Conservation (phyloP, 1,140 invertebrate genomes). For the Drosophila oshimai region DNA sequence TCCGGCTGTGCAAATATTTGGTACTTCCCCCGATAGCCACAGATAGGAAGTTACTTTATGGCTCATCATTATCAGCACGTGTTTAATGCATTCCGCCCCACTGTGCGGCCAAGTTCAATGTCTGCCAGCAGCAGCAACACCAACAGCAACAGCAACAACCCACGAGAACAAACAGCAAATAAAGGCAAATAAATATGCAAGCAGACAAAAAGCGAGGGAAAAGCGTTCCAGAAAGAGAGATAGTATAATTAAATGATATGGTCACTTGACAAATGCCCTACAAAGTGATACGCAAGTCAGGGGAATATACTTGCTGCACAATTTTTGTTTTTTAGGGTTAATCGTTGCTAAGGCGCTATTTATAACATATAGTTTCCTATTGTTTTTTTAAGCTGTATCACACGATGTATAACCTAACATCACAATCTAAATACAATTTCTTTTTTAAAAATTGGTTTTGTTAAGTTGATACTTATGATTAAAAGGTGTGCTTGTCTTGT, state of each 20-base stretch:
- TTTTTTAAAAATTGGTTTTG: no score
- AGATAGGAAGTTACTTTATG: conserved; percentile 34
- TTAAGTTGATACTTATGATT: no score
- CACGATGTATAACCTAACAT: no score
- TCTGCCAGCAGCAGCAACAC: conserved; percentile 36
- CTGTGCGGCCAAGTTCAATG: conserved; percentile 75
- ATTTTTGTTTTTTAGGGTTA: neutral
- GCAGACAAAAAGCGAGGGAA: conserved; percentile 4
- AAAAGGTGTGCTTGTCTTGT: no score
- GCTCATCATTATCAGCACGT: neutral
- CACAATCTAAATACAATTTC: no score
- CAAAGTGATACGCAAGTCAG: neutral
- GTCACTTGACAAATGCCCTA: neutral
- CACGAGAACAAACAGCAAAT: neutral
- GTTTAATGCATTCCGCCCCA: conserved; percentile 34
- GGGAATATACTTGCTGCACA: neutral
- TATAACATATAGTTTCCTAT: no score
- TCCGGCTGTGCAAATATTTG: conserved; percentile 55
- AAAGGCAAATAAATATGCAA: neutral
- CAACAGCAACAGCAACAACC: conserved; percentile 10
- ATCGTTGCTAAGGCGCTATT: no score
- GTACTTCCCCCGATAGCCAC: conserved; percentile 17
- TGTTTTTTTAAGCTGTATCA: no score
- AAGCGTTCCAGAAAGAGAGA: conserved; percentile 7
- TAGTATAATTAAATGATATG: neutral